phyloP scores from a whole-genome alignment of 2,113 vertebrate genomes.

The Scomber scombrus region DNA sequence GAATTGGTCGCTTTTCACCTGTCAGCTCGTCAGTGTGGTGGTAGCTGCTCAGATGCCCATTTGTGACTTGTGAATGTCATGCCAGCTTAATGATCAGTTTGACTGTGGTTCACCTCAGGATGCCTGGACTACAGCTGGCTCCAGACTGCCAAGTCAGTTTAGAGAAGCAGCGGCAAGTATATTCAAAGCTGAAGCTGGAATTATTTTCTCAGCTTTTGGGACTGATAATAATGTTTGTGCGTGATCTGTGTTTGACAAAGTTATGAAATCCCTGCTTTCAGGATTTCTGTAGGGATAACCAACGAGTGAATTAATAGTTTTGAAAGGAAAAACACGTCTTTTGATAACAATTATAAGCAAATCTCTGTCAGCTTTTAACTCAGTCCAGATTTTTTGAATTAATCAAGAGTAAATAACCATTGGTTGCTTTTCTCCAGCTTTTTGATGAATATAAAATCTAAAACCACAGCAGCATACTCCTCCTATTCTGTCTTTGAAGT shows the following conservation, averaged over 20 bases:
- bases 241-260: slow-evolving; percentile 30
- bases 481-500: slow-evolving; percentile 47
- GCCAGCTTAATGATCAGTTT: slow-evolving; percentile 27
- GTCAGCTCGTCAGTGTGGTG: slow-evolving; percentile 39
- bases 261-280: slow-evolving; percentile 12
- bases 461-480: slow-evolving; percentile 13
- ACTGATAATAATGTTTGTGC: not conserved
- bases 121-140: slow-evolving; percentile 34
- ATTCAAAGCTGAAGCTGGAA: not conserved
- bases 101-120: slow-evolving; percentile 21
- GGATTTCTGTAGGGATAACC: not conserved
- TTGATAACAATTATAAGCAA: slow-evolving; percentile 26
- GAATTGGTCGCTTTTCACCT: slow-evolving; percentile 58
- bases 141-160: slow-evolving; percentile 34
- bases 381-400: slow-evolving; percentile 51
- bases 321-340: slow-evolving; percentile 9
- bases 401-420: slow-evolving; percentile 33
- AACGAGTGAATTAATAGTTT: slow-evolving; percentile 22
- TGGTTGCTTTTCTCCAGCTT: slow-evolving; percentile 12
- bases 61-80: slow-evolving; percentile 53
- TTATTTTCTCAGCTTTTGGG: not conserved
- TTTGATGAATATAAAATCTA: slow-evolving; percentile 16
- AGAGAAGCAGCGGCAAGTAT: not conserved
- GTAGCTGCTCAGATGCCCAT: slow-evolving; percentile 26
- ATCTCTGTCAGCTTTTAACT: slow-evolving; percentile 45